Evolutionary conservation across 2,888 invertebrate genomes (phyloP).

Genomic region (Trissoscelio sp.): DNA sequence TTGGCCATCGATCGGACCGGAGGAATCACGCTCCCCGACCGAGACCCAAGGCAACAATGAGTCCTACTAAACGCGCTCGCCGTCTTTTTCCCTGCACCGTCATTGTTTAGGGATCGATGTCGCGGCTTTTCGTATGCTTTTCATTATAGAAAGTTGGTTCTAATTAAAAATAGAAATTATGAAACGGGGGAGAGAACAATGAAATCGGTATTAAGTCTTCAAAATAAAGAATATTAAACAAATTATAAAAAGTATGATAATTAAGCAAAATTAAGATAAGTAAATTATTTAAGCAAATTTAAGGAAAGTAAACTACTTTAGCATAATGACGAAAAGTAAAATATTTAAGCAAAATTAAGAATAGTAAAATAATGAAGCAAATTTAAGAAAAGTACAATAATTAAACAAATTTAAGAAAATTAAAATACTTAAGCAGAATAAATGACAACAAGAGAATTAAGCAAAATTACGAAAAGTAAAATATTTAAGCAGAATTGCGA

Average conservation of each 20-base stretch:
- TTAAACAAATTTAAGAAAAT: too few species aligned
- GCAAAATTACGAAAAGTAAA: too few species aligned
- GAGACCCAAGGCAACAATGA: conserved; percentile 44
- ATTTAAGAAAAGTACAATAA: too few species aligned
- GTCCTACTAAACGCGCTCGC: conserved; percentile 22
- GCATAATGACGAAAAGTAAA: too few species aligned
- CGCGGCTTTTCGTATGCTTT: conserved; percentile 13
- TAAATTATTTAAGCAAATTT: too few species aligned
- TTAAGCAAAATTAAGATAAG: too few species aligned
- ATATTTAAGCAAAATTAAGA: too few species aligned
- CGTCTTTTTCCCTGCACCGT: conserved; percentile 12
- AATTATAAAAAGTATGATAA: background rate
- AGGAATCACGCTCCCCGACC: conserved; percentile 50
- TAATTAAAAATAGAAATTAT: background rate
- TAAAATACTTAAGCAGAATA: too few species aligned
- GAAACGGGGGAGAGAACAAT: background rate
- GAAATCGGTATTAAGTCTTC: background rate
- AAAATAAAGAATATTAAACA: background rate
- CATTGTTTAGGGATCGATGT: conserved; percentile 51
- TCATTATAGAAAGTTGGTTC: background rate
- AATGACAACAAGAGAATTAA: too few species aligned
- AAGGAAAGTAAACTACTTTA: too few species aligned
- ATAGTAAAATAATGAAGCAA: too few species aligned
- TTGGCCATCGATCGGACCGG: conserved; percentile 49
- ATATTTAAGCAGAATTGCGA: too few species aligned